Conservation (phyloP, 23 tunicate species). For the Aplidium turbinatum region DNA sequence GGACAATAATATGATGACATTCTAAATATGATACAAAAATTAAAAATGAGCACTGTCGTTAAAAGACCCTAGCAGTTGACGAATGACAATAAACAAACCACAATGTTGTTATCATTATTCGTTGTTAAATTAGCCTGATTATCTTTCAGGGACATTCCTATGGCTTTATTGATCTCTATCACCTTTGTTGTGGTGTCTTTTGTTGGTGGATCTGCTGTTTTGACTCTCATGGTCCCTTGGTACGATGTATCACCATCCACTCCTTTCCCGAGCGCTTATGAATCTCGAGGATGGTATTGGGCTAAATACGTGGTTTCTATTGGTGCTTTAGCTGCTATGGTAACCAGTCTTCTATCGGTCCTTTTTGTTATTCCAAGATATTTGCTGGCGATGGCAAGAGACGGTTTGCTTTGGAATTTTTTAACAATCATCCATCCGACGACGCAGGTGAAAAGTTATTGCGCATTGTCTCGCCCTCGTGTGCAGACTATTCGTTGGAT, state of each 20-base stretch:
- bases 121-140: no score
- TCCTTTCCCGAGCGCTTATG: slow-evolving; percentile 71
- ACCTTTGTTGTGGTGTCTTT: slow-evolving; percentile 48
- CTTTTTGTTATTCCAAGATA: slow-evolving; percentile 61
- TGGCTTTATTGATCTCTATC: slow-evolving; percentile 53
- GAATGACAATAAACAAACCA: no score
- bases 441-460: no score
- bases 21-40: no score
- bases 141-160: slow-evolving; percentile 60
- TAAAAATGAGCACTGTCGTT: no score
- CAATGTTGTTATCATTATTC: no score
- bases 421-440: slow-evolving; percentile 42
- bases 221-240: slow-evolving; percentile 84
- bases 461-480: no score
- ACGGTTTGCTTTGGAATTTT: slow-evolving; percentile 61
- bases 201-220: slow-evolving; percentile 62
- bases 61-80: no score
- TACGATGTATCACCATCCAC: slow-evolving; percentile 30
- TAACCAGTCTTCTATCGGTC: slow-evolving; percentile 28
- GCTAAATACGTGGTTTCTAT: slow-evolving; percentile 70
- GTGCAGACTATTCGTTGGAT: no score
- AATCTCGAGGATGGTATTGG: slow-evolving; percentile 44
- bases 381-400: slow-evolving; percentile 71
- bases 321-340: slow-evolving; percentile 69
- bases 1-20: no score